Evolutionary conservation across 2,888 invertebrate species (phyloP), one percentile per base, ranked within the genome.

Genomic region (Exocentrus adspersus): DNA sequence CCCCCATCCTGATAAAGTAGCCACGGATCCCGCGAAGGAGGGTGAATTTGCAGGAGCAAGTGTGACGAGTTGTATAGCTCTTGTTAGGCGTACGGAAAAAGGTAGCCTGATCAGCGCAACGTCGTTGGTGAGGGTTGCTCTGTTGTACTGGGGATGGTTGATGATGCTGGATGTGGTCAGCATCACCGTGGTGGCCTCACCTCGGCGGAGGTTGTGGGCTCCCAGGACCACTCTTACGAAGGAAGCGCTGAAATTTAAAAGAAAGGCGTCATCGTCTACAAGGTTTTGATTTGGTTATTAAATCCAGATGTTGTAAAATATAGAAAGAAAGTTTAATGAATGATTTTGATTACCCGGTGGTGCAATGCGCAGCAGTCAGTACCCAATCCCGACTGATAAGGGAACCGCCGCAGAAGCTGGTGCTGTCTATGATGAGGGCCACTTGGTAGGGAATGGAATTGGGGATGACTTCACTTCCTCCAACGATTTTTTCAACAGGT

Each of bases 291-390:
- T n/a, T n/a, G n/a, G n/a, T n/a, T n/a, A n/a, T n/a, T n/a, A n/a
- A n/a, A n/a, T n/a, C n/a, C n/a, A n/a, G n/a, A n/a, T n/a, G n/a
- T n/a, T n/a, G n/a, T n/a, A n/a, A n/a, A n/a, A n/a, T n/a, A n/a
- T n/a, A n/a, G n/a, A n/a, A n/a, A n/a, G n/a, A n/a, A n/a, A n/a
- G n/a, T n/a, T n/a, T n/a, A n/a, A n/a, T n/a, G n/a, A n/a, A n/a
- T n/a, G n/a, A n/a, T n/a, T n/a, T n/a, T n/a, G 57, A 90, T 91
- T 76, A 88, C 89, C 0, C 80, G 7, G 14, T 28, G 6, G 50
- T 51, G 50, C 50, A 51, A 12, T 51, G 50, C 6, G 50, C 50
- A 16, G 50, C 50, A 7, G 50, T 21, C 2, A 51, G 10, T 9
- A 51, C 16, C 28, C 30, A 28, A 2, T 28, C 16, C 14, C 30